phyloP scores from a whole-genome alignment of 2,113 vertebrate genomes.

The Etheostoma spectabile region DNA sequence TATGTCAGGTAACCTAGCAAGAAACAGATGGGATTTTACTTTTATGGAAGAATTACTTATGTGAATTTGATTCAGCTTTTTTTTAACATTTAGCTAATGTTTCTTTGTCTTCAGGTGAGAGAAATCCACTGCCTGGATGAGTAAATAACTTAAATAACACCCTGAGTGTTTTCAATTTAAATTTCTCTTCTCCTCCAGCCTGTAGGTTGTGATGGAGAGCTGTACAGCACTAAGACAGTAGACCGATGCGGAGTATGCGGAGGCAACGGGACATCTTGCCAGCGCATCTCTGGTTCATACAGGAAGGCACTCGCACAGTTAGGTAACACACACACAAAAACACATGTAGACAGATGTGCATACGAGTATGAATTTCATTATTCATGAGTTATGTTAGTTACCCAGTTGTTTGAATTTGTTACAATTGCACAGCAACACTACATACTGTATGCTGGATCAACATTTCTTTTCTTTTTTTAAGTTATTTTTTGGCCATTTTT shows the following conservation, averaged over 20 bases:
- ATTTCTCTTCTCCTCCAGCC: constrained; percentile 78
- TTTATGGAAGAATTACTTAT: background rate
- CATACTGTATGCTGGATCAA: background rate
- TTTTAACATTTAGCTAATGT: background rate
- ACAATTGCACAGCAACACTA: background rate
- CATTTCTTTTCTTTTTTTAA: background rate
- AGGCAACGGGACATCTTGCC: constrained; percentile 89
- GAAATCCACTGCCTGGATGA: background rate
- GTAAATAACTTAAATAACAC: background rate
- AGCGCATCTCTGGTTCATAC: constrained; percentile 90
- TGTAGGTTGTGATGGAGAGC: constrained; percentile 90
- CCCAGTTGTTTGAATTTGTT: background rate
- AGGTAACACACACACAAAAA: constrained; percentile 86
- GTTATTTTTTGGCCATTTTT: too few species aligned
- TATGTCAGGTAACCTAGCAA: constrained; percentile 88
- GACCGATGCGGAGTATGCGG: constrained; percentile 92
- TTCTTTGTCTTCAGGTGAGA: background rate
- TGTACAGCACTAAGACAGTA: constrained; percentile 86
- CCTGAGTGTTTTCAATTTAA: background rate
- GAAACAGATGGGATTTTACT: background rate
- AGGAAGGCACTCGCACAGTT: constrained; percentile 92
- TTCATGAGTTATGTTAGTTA: too few species aligned
- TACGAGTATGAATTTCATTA: too few species aligned
- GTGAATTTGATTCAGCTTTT: too few species aligned
- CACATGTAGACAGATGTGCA: constrained; percentile 40